Conservation (phyloP, 2,888 invertebrate species). For the Amiota mariae region DNA sequence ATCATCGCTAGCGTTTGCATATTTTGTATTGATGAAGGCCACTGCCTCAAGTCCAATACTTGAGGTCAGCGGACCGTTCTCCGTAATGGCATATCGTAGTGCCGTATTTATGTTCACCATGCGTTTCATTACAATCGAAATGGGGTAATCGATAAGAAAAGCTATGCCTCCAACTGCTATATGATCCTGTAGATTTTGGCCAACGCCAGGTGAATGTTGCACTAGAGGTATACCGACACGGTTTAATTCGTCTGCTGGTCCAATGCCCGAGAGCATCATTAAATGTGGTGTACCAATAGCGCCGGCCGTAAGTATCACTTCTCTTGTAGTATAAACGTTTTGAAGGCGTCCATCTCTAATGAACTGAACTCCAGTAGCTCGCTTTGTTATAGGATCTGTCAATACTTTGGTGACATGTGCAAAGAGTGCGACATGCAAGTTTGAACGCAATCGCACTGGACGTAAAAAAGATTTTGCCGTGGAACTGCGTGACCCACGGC, state of each 20-base stretch:
- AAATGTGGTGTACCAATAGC: constrained; percentile 93
- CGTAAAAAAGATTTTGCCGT: constrained; percentile 89
- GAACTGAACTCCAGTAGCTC: constrained; percentile 87
- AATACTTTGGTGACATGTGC: constrained; percentile 85
- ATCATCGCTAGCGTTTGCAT: constrained; percentile 88
- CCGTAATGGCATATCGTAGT: constrained; percentile 86
- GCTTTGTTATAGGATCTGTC: constrained; percentile 81
- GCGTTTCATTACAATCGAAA: constrained; percentile 86
- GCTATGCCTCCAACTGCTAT: constrained; percentile 89
- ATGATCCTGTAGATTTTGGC: constrained; percentile 91
- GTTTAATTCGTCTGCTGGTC: constrained; percentile 82
- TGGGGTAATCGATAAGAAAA: constrained; percentile 86
- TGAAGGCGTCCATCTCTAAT: constrained; percentile 78
- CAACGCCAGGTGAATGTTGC: constrained; percentile 87
- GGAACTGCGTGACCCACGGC: constrained; percentile 87
- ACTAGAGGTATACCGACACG: constrained; percentile 83
- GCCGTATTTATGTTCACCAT: constrained; percentile 89
- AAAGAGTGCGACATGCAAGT: constrained; percentile 87
- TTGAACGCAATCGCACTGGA: constrained; percentile 83
- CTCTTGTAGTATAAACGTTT: constrained; percentile 70
- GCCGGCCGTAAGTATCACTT: constrained; percentile 79
- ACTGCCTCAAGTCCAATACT: constrained; percentile 90
- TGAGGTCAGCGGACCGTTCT: constrained; percentile 89
- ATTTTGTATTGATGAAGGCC: constrained; percentile 91
- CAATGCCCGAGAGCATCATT: constrained; percentile 91